Base-by-base conservation (phyloP, 2,113 vertebrate genomes). In the Porphyrio hochstetteri region DNA sequence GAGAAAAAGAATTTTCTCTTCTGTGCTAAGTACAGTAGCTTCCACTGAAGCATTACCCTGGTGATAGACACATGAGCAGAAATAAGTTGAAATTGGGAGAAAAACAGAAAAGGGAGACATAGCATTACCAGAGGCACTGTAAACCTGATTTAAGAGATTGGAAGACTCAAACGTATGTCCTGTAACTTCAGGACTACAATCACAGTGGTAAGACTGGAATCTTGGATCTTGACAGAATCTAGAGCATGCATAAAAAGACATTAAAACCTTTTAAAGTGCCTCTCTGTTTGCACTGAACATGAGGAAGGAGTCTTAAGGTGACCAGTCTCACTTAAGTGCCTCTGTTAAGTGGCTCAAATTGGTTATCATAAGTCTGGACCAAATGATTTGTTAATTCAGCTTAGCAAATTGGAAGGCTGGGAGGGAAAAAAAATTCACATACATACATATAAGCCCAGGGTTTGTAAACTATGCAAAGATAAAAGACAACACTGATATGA, bases 41-140 rank as follows among this genome's bases (percentile, higher is more conserved):
- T 97, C 88, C 96, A 96, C 53, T 96, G 97, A 75, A 64, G 77
- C 33, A 76, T 7, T 48, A 79, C 5, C 71, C 98, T 98, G 53
- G 74, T 57, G 71, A 78, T 61, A 44, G 94, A 48, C 35, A 91
- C 27, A 85, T 27, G 82, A 33, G 24, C 27, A 85, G 59, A 91
- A 84, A 57, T 29, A 46, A 83, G 15, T 56, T 40, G 48, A 83
- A 87, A 57, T 3, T 24, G 40, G 35, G 40, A 56, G 33, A 50
- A 63, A 82, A 74, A 17, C 16, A 78, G 17, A 55, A 38, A 64
- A 74, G 21, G 15, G 16, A 63, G 13, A 46, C 70, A 87, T 57
- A 82, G 33, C 24, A 33, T 63, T 74, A n/a, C 61, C 29, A 11
- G 65, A 67, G 60, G 31, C 17, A 68, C 13, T 35, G 28, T 4